Evolutionary conservation across 1,140 invertebrate species (phyloP).

Genomic region (Euwallacea similis): DNA sequence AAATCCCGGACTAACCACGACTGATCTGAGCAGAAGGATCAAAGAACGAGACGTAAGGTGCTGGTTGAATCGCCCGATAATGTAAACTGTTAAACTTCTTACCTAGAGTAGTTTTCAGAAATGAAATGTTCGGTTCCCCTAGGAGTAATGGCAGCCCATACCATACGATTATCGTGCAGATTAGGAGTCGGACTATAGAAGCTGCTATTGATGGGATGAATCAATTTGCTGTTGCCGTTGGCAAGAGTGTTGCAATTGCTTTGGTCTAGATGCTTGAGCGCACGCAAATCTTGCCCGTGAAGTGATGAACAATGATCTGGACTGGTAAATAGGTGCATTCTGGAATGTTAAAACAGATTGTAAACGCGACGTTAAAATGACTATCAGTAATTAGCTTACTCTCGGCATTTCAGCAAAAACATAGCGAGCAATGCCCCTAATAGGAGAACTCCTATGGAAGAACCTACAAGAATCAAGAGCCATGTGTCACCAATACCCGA

Average conservation of each 20-base stretch:
- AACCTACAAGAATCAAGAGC: constrained; percentile 77
- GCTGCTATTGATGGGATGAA: constrained; percentile 47
- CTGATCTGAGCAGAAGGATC: too few relatives aligned
- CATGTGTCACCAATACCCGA: constrained; percentile 72
- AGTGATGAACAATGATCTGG: constrained; percentile 46
- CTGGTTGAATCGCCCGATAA: background rate
- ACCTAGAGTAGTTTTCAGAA: constrained; percentile 60
- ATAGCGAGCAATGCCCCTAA: constrained; percentile 75
- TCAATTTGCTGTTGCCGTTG: constrained; percentile 46
- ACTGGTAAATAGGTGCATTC: constrained; percentile 51
- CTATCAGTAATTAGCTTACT: constrained; percentile 62
- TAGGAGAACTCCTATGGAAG: constrained; percentile 74
- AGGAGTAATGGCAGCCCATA: constrained; percentile 83
- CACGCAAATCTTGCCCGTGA: constrained; percentile 44
- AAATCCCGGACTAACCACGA: too few relatives aligned
- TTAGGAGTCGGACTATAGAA: constrained; percentile 46
- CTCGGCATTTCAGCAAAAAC: constrained; percentile 77
- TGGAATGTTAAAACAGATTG: constrained; percentile 26
- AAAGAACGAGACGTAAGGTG: background rate
- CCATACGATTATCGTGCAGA: constrained; percentile 64
- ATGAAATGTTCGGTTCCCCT: constrained; percentile 73
- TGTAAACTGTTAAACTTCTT: background rate
- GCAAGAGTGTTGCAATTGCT: constrained; percentile 45
- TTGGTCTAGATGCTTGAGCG: constrained; percentile 45
- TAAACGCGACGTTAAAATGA: background rate